Evolutionary conservation across 2,888 invertebrate genomes (phyloP).

Genomic region (Acanthopleura granulata): DNA sequence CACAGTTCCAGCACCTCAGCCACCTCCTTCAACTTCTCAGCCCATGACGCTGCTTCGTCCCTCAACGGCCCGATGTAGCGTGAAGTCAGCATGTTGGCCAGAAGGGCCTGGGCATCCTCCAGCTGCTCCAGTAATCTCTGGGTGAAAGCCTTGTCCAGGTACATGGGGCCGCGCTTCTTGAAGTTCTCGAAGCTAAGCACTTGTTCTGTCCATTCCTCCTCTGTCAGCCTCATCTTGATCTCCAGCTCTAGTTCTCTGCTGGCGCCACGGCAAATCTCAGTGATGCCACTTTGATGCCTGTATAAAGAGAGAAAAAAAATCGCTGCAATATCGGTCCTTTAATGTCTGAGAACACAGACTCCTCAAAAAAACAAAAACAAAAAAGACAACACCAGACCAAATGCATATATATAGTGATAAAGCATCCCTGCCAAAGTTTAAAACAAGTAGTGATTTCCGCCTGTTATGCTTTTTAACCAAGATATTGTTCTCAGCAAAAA

Average conservation of each 20-base stretch:
- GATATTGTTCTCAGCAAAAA: no score
- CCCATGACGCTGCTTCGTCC: constrained; percentile 69
- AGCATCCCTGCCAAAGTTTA: no score
- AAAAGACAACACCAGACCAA: no score
- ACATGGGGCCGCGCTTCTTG: constrained; percentile 67
- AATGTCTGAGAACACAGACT: no score
- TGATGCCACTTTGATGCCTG: constrained; percentile 65
- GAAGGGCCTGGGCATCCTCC: constrained; percentile 68
- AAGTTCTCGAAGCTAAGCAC: constrained; percentile 68
- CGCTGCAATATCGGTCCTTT: no score
- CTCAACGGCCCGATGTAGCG: constrained; percentile 67
- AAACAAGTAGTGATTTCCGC: no score
- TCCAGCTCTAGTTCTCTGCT: constrained; percentile 68
- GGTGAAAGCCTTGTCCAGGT: constrained; percentile 66
- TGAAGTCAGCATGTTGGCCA: constrained; percentile 68
- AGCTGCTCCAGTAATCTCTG: constrained; percentile 68
- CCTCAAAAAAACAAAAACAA: no score
- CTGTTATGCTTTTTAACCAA: no score
- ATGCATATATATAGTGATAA: no score
- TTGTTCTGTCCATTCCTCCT: constrained; percentile 71
- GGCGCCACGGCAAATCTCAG: constrained; percentile 67
- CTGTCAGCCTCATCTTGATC: constrained; percentile 67
- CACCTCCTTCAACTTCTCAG: constrained; percentile 69
- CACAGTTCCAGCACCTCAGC: constrained; percentile 68
- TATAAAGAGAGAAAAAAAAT: constrained; percentile 24